These are phyloP conservation scores for Scelioninae gen. 1 DNA, from an alignment of 2,888 invertebrate species.

Conservation along the genomic window DNA sequence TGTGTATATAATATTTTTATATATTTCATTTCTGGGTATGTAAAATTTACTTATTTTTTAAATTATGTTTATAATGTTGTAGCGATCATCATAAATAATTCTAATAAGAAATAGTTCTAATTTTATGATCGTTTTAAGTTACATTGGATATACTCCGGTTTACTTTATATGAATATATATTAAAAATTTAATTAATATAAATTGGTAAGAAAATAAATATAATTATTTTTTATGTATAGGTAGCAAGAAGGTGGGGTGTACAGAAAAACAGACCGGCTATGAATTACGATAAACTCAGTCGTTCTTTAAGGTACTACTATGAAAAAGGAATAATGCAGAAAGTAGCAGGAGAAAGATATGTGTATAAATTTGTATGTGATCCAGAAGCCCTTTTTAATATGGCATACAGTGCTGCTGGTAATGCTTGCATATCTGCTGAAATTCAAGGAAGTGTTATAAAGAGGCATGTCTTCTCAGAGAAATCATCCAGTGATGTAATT, in stretches of 20 bases:
- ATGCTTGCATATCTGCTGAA: constrained; percentile 75
- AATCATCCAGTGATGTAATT: constrained; percentile 71
- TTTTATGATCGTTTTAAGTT: too few species aligned
- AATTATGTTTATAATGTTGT: too few species aligned
- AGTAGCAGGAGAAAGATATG: constrained; percentile 97
- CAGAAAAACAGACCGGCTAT: constrained; percentile 98
- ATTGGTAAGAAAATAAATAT: too few species aligned
- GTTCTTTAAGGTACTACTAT: constrained; percentile 97
- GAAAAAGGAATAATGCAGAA: constrained; percentile 99
- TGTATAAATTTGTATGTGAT: constrained; percentile 98
- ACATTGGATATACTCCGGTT: too few species aligned
- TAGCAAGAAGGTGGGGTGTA: constrained; percentile 97
- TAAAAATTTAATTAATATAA: too few species aligned
- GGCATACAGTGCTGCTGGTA: constrained; percentile 86
- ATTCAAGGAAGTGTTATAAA: constrained; percentile 74
- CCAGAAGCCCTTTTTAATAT: constrained; percentile 95
- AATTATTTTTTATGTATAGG: constrained; percentile 88
- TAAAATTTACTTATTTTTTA: too few species aligned
- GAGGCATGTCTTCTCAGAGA: constrained; percentile 75
- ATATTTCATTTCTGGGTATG: too few species aligned
- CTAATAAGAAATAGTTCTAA: too few species aligned
- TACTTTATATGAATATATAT: too few species aligned
- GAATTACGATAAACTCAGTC: constrained; percentile 98
- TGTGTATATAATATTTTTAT: too few species aligned
- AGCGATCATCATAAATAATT: too few species aligned